A percentile compares a stretch with the other conserved stretches of the same genome.
Conservation (phyloP, 2,113 vertebrate genomes). For the Leptobrachium ailaonicum region DNA sequence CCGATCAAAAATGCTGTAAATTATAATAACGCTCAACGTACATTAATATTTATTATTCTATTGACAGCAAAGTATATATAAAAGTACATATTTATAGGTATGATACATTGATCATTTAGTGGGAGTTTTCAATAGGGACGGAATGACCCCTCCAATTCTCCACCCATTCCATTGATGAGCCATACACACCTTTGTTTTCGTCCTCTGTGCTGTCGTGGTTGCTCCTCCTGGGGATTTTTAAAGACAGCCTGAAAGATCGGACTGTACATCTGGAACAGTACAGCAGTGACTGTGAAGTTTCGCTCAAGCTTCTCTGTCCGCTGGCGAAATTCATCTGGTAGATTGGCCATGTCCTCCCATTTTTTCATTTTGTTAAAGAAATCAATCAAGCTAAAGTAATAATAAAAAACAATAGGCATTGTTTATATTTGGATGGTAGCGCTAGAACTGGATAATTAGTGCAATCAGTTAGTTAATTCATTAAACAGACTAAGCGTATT, state of each 20-base stretch:
- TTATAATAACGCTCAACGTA: too few species aligned
- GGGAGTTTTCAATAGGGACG: too few species aligned
- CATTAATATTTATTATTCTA: too few species aligned
- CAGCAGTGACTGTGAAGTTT: slow-evolving; percentile 90
- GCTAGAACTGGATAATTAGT: too few species aligned
- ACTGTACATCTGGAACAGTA: slow-evolving; percentile 93
- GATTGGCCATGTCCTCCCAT: slow-evolving; percentile 92
- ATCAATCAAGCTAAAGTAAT: slow-evolving; percentile 81
- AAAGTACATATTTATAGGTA: too few species aligned
- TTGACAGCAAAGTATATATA: neutral
- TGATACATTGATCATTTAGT: too few species aligned
- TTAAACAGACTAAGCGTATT: too few species aligned
- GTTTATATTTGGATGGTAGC: too few species aligned
- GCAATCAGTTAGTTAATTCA: too few species aligned
- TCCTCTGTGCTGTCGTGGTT: slow-evolving; percentile 82
- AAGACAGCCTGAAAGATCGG: slow-evolving; percentile 92
- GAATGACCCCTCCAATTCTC: too few species aligned
- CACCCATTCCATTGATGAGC: neutral
- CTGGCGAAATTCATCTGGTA: slow-evolving; percentile 83
- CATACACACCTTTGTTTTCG: slow-evolving; percentile 83
- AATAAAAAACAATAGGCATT: too few species aligned
- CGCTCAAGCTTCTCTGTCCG: slow-evolving; percentile 87
- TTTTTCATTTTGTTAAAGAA: slow-evolving; percentile 97
- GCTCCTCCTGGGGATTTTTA: slow-evolving; percentile 84
- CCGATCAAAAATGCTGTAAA: too few species aligned